phyloP scores from a whole-genome alignment of 2,797 vertebrate species.

The Pyrrhura leucotis region DNA sequence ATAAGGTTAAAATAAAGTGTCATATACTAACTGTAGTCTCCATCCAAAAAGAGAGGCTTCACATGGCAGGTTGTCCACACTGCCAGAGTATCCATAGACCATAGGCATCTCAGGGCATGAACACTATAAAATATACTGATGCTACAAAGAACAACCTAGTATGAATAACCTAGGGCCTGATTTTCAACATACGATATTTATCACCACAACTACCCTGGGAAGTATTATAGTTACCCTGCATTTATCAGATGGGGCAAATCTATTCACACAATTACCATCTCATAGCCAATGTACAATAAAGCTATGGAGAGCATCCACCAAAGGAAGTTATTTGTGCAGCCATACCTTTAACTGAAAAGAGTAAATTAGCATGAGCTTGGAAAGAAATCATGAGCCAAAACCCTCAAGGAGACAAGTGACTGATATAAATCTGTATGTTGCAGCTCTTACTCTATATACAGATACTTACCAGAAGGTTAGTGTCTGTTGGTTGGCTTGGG shows the following conservation, averaged over 20 bases:
- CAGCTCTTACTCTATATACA: not conserved
- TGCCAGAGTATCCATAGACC: not conserved
- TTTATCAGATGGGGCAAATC: not conserved
- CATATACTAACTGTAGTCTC: not conserved
- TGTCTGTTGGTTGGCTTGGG: not conserved
- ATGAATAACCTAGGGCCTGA: not conserved
- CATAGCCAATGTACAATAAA: accelerated
- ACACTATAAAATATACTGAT: not conserved
- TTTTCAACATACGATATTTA: not conserved
- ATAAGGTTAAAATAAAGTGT: not conserved
- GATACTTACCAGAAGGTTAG: not conserved
- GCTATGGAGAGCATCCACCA: accelerated
- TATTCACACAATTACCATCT: not conserved
- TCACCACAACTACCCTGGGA: not conserved
- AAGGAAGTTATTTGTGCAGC: not conserved
- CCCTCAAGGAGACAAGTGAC: not conserved
- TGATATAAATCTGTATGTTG: not conserved
- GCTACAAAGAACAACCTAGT: not conserved
- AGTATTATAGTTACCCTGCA: not conserved
- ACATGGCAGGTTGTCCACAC: not conserved
- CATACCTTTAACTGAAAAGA: not conserved
- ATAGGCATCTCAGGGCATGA: not conserved
- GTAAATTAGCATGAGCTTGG: accelerated
- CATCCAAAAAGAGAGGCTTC: not conserved
- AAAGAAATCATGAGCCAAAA: not conserved